Percentiles rank a stretch among this genome's conserved stretches.
These are phyloP conservation scores for Cylindroiulus punctatus DNA, from an alignment of 2,888 invertebrate genomes.

Conservation along the genomic window DNA sequence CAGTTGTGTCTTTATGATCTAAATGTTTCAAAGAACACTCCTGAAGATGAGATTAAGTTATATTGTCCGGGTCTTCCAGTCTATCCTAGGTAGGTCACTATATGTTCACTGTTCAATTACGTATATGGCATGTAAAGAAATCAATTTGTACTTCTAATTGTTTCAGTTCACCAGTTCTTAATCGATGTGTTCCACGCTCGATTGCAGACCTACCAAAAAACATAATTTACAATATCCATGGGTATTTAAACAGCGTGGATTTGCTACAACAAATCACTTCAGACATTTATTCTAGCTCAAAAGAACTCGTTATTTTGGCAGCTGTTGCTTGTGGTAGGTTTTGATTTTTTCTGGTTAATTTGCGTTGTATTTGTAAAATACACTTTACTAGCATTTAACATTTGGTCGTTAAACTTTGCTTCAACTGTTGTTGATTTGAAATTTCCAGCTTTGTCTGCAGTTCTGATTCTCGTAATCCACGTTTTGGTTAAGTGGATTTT, in stretches of 20 bases:
- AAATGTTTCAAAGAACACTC: slow-evolving; percentile 59
- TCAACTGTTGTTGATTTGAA: slow-evolving; percentile 42
- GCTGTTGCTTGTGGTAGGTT: slow-evolving; percentile 80
- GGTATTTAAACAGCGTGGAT: slow-evolving; percentile 86
- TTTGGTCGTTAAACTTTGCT: background rate
- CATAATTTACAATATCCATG: slow-evolving; percentile 77
- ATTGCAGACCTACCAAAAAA: slow-evolving; percentile 74
- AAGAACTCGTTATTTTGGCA: slow-evolving; percentile 82
- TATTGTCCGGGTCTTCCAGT: slow-evolving; percentile 83
- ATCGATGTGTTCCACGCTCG: slow-evolving; percentile 85
- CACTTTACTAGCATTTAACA: background rate
- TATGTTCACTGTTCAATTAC: background rate
- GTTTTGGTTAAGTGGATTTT: slow-evolving; percentile 55
- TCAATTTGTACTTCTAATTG: slow-evolving; percentile 52
- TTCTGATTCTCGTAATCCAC: slow-evolving; percentile 52
- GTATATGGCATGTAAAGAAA: background rate
- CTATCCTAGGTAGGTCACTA: slow-evolving; percentile 72
- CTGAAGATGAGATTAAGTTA: slow-evolving; percentile 68
- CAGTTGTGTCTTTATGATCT: slow-evolving; percentile 76
- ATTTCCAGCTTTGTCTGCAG: slow-evolving; percentile 62
- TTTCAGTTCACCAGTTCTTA: slow-evolving; percentile 78
- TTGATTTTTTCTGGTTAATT: background rate
- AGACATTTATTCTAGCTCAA: slow-evolving; percentile 89
- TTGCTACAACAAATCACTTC: slow-evolving; percentile 86
- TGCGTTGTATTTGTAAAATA: background rate